A percentile compares a stretch with the other conserved stretches of the same genome.
These are phyloP conservation scores for Tamias sibiricus DNA, from an alignment of 2,113 vertebrate genomes.

Conservation along the genomic window DNA sequence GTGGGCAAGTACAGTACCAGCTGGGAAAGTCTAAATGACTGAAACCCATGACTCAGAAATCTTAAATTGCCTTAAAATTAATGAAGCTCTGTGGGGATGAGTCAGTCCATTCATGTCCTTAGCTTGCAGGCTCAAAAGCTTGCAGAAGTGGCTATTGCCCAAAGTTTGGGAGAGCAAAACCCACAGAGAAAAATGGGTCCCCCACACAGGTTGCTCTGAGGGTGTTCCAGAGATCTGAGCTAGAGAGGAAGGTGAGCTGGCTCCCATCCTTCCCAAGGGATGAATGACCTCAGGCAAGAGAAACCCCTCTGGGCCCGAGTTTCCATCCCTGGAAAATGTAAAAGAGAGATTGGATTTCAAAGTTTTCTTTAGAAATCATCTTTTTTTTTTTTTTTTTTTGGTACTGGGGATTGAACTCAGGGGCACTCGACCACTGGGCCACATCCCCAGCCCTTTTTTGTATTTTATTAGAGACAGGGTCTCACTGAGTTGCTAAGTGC, in stretches of 20 bases:
- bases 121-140: constrained; percentile 21
- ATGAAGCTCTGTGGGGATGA: constrained; percentile 73
- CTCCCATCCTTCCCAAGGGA: neutral
- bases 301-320: neutral
- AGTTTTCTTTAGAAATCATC: neutral
- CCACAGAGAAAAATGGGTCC: neutral
- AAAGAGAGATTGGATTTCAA: neutral
- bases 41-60: constrained; percentile 81
- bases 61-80: constrained; percentile 76
- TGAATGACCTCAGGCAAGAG: neutral
- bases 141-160: constrained; percentile 14
- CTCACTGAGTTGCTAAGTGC: too few relatives aligned
- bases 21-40: constrained; percentile 79
- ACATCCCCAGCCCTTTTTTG: too few relatives aligned
- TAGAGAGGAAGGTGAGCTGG: fast-evolving
- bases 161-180: neutral
- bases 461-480: too few relatives aligned
- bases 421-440: too few relatives aligned
- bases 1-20: constrained; percentile 79
- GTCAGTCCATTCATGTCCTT: constrained; percentile 80
- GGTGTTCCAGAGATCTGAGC: neutral
- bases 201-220: neutral
- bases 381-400: too few relatives aligned
- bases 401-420: too few relatives aligned
- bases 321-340: neutral